Conservation (phyloP, 2,888 invertebrate species). For the Spilosoma lubricipeda region DNA sequence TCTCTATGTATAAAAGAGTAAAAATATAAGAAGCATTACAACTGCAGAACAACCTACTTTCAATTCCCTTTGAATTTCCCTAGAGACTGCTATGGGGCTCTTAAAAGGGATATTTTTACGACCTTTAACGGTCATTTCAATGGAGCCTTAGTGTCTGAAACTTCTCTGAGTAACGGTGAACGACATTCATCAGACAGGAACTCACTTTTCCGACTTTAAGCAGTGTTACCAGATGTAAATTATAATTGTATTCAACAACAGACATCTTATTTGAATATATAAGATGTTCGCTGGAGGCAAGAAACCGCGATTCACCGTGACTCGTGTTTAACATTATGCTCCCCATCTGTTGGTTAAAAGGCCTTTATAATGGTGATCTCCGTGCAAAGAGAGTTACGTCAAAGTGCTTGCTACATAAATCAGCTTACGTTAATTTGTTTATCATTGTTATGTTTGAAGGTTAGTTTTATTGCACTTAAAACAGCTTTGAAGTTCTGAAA, state of each 20-base stretch:
- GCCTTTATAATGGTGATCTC: constrained; percentile 54
- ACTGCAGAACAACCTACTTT: background rate
- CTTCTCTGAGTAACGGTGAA: background rate
- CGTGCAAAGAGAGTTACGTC: constrained; percentile 52
- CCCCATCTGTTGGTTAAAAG: constrained; percentile 62
- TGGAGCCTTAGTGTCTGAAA: background rate
- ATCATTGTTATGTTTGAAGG: constrained; percentile 57
- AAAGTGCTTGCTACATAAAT: constrained; percentile 58
- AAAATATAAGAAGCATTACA: background rate
- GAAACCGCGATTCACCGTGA: constrained; percentile 54
- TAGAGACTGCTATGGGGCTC: background rate
- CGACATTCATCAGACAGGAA: background rate
- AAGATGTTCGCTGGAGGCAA: constrained; percentile 44
- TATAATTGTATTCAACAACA: constrained; percentile 21
- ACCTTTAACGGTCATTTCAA: background rate
- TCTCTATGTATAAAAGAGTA: background rate
- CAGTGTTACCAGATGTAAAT: background rate
- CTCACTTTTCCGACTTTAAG: background rate
- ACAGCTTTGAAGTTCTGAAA: constrained; percentile 45
- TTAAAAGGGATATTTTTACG: background rate
- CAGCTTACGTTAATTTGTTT: constrained; percentile 59
- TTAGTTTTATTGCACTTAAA: constrained; percentile 48
- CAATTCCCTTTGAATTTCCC: background rate
- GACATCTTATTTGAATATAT: constrained; percentile 50
- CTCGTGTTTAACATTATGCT: constrained; percentile 58